phyloP scores from a whole-genome alignment of 2,113 vertebrate genomes.

The Thryonomys swinderianus region DNA sequence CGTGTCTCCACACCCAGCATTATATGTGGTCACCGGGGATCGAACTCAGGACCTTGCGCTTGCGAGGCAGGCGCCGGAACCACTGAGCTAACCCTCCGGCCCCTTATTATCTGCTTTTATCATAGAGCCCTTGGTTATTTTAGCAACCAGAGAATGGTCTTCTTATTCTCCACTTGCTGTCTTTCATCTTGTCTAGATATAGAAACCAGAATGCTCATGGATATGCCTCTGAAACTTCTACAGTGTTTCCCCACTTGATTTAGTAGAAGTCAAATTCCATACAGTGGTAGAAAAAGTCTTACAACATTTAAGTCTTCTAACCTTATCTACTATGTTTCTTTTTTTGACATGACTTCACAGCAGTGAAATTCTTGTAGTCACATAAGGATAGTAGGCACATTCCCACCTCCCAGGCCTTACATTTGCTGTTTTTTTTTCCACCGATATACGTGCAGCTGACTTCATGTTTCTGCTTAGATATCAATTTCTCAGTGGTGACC shows the following conservation, averaged over 20 bases:
- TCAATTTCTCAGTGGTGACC: background rate
- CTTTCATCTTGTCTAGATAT: background rate
- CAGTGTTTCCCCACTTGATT: background rate
- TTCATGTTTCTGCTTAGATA: background rate
- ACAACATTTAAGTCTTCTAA: background rate
- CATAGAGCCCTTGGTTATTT: background rate
- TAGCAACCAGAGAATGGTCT: background rate
- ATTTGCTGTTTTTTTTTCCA: background rate
- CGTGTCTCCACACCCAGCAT: too few species aligned
- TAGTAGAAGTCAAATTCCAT: background rate
- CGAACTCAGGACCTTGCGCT: too few species aligned
- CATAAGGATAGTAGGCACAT: background rate
- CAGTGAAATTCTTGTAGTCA: background rate
- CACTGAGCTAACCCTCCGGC: too few species aligned
- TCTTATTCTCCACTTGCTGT: background rate
- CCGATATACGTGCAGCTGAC: too few species aligned
- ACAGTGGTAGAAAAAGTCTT: background rate
- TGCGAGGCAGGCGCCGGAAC: too few species aligned
- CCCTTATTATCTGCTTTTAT: background rate
- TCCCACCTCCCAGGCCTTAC: background rate
- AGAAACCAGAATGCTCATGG: background rate
- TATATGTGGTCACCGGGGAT: too few species aligned
- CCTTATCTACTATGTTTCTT: background rate
- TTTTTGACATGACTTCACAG: background rate
- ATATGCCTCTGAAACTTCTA: background rate